A percentile compares a stretch with the other conserved stretches of the same genome.
Evolutionary conservation across 2,888 invertebrate genomes (phyloP).

Genomic region (Torymus tubicola): DNA sequence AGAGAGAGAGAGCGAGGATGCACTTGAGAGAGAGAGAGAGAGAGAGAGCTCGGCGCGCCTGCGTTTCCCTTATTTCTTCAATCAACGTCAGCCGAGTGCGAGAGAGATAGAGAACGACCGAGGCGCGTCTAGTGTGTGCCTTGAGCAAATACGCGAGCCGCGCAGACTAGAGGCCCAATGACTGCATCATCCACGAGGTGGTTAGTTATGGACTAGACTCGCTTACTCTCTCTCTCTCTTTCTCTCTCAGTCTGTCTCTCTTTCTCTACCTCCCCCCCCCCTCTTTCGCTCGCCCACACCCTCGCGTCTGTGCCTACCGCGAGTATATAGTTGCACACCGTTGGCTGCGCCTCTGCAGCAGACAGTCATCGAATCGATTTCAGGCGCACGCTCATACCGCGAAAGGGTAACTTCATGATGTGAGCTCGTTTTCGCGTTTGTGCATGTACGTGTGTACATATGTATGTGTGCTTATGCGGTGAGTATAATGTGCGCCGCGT

Average conservation of each 20-base stretch:
- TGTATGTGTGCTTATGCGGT: no score
- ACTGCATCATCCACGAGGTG: slow-evolving; percentile 72
- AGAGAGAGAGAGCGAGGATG: slow-evolving; percentile 61
- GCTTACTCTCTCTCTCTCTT: slow-evolving; percentile 1
- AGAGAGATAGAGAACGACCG: slow-evolving; percentile 36
- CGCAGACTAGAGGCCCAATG: slow-evolving; percentile 73
- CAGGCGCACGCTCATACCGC: background rate
- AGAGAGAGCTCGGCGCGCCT: slow-evolving; percentile 59
- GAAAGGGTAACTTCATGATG: slow-evolving; percentile 42
- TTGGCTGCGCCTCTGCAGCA: background rate
- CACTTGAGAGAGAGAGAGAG: slow-evolving; percentile 67
- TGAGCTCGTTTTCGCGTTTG: background rate
- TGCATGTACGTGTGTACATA: background rate
- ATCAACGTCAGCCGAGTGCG: slow-evolving; percentile 75
- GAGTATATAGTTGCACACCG: background rate
- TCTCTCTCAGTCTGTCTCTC: background rate
- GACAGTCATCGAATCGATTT: slow-evolving; percentile 67
- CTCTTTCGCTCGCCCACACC: background rate
- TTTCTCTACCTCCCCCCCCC: slow-evolving; percentile 13
- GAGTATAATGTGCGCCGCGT: no score
- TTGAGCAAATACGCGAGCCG: slow-evolving; percentile 73
- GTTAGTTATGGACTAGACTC: slow-evolving; percentile 65
- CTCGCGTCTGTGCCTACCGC: slow-evolving; percentile 12
- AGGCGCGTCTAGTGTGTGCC: slow-evolving; percentile 75
- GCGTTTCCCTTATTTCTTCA: slow-evolving; percentile 76